Base-by-base conservation (phyloP, 2,888 invertebrate species). In the Alcis repandata region DNA sequence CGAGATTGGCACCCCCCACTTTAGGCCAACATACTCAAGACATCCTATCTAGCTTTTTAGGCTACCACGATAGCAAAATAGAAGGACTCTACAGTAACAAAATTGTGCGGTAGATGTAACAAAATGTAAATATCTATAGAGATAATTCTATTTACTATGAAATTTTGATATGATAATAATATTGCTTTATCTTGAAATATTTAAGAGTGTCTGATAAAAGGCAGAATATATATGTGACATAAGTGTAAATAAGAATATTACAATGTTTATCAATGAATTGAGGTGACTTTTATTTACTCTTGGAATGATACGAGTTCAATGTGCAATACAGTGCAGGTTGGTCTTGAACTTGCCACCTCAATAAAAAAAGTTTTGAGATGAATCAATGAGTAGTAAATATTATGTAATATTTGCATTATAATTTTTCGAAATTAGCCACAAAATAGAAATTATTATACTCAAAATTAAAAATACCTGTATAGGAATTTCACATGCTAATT, bases 21-120 rank as follows among this genome's bases (percentile, higher is more conserved):
- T 89, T 99, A 27, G 99, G 99, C 0, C 95, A 99, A 83, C 98
- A 99, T 80, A 99, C 99, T 0, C 91, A 92, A 64, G 95, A 96
- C 75, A 94, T 99, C 53, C 90, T 99, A 41, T 85, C 88, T n/a
- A 88, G 95, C 66, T 82, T 97, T 69, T 89, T 98, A 46, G 94
- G 95, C 0, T 97, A 96, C 79, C 89, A 94, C 51, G 88, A 94
- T 10, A 86, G 91, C 17, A 91, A 95, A 79, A 95, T 98, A 75
- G 73, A 94, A n/a, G 92, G 76, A 67, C 94, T 89, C 74, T 95
- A 77, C 88, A 89, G 84, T 84, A 90, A 89, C 11, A 90, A 90
- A 69, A 77, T 88, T 65, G 75, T 93, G 1, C 75, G 76, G 71
- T 92, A 82, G 72, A 36, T 59, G 2, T 40, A 17, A 38, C 27